Base-by-base conservation (phyloP, 2,888 invertebrate species). In the Lampropteryx suffumata region DNA sequence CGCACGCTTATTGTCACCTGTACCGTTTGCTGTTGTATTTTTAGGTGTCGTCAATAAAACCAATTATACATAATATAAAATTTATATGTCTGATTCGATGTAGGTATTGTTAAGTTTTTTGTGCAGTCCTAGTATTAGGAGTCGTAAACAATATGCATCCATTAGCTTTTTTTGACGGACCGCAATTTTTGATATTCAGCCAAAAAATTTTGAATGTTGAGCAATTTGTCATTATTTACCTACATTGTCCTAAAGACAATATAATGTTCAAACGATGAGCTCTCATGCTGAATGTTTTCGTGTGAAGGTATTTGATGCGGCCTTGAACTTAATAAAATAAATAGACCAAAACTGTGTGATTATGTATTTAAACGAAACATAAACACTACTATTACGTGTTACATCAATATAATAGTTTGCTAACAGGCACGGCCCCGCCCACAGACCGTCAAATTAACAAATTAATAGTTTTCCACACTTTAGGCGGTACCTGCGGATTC, bases 401-500 rank as follows among this genome's bases (percentile, higher is more conserved):
- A 41, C 27, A 53, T 53, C 24, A 47, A 52, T 41, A 44, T 51
- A 45, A 55, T 57, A 58, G 56, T 55, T 57, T 56, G 65, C 64
- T 73, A 79, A 75, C 65, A 69, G 65, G 59, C 53, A 26, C 34
- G 43, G 48, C 69, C 74, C 74, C 85, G 73, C 85, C 84, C 74
- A 64, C 55, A 57, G 67, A 58, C 73, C 71, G 68, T 62, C 73
- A 73, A 77, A 76, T 78, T 78, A 79, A 77, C 79, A 80, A 82
- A 85, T 84, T 82, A 79, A 79, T 79, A 76, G 61, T 73, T 79
- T 76, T 77, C 71, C 66, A 72, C 73, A 66, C 65, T 55, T 61
- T 66, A 69, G 73, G 71, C 73, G 72, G 82, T 85, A 83, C 82
- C 84, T 84, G 82, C 80, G 69, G 79, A 84, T 84, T 87, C 83